These are phyloP conservation scores for Antheraea mylitta DNA, from an alignment of 1,140 invertebrate genomes.

Conservation along the genomic window DNA sequence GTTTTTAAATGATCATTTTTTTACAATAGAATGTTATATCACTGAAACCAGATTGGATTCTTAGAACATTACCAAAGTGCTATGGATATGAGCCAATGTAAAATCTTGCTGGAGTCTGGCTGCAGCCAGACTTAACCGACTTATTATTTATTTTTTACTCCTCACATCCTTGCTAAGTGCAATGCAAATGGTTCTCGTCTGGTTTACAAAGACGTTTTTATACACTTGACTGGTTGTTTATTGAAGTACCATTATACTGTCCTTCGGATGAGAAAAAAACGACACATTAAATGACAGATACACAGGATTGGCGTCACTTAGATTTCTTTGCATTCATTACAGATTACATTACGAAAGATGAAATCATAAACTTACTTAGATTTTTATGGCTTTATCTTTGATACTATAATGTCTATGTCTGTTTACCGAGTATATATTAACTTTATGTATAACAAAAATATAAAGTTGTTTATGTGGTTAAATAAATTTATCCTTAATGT, in stretches of 20 bases:
- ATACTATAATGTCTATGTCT: background rate
- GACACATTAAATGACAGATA: slow-evolving; percentile 8
- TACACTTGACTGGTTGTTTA: slow-evolving; percentile 54
- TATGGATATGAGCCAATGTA: background rate
- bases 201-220: slow-evolving; percentile 66
- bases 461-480: too few species aligned
- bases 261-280: slow-evolving; percentile 32
- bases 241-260: slow-evolving; percentile 43
- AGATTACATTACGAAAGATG: too few species aligned
- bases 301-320: background rate
- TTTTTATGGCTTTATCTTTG: background rate
- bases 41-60: background rate
- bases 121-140: slow-evolving; percentile 40
- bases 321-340: background rate
- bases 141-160: slow-evolving; percentile 51
- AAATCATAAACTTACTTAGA: background rate
- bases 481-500: too few species aligned
- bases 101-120: slow-evolving; percentile 1
- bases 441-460: background rate
- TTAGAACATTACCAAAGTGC: background rate
- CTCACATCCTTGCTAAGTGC: slow-evolving; percentile 57
- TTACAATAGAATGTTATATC: background rate
- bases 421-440: background rate
- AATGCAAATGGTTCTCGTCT: slow-evolving; percentile 64
- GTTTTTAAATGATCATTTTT: too few species aligned